These are phyloP conservation scores for Bufotes viridis DNA, from an alignment of 2,797 vertebrate genomes.

Conservation along the genomic window DNA sequence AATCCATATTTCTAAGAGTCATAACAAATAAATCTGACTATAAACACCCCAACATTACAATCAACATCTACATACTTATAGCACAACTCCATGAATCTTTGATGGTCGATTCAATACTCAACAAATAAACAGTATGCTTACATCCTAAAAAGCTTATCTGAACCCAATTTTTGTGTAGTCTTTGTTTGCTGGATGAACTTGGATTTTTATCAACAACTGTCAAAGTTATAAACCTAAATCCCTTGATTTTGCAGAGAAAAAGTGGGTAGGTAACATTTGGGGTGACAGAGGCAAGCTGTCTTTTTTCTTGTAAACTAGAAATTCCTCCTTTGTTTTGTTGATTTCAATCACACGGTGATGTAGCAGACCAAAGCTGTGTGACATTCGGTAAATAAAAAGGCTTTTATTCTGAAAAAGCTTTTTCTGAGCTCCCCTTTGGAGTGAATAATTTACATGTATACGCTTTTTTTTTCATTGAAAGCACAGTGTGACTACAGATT, in stretches of 20 bases:
- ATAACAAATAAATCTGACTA: slow-evolving; percentile 34
- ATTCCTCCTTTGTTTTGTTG: slow-evolving; percentile 59
- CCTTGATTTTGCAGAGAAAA: slow-evolving; percentile 34
- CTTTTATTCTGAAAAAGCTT: slow-evolving; percentile 62
- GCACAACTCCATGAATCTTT: neutral
- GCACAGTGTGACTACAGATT: slow-evolving; percentile 62
- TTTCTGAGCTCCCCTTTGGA: slow-evolving; percentile 62
- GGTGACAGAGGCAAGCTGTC: slow-evolving; percentile 54
- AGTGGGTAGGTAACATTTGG: slow-evolving; percentile 43
- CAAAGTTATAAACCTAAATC: slow-evolving; percentile 38
- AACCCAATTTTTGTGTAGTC: neutral
- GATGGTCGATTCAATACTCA: neutral
- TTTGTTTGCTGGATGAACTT: slow-evolving; percentile 24
- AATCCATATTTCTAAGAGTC: slow-evolving; percentile 34
- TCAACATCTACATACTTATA: slow-evolving; percentile 7
- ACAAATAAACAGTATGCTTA: neutral
- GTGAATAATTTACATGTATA: slow-evolving; percentile 64
- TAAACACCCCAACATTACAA: slow-evolving; percentile 1
- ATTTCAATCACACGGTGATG: slow-evolving; percentile 59
- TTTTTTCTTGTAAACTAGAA: slow-evolving; percentile 50
- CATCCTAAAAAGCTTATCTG: neutral
- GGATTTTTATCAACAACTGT: slow-evolving; percentile 40
- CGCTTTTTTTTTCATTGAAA: slow-evolving; percentile 61
- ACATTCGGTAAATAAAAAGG: slow-evolving; percentile 63
- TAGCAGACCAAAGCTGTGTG: slow-evolving; percentile 60